These are phyloP conservation scores for Phengaris alcon DNA, from an alignment of 2,888 invertebrate genomes.

Conservation along the genomic window DNA sequence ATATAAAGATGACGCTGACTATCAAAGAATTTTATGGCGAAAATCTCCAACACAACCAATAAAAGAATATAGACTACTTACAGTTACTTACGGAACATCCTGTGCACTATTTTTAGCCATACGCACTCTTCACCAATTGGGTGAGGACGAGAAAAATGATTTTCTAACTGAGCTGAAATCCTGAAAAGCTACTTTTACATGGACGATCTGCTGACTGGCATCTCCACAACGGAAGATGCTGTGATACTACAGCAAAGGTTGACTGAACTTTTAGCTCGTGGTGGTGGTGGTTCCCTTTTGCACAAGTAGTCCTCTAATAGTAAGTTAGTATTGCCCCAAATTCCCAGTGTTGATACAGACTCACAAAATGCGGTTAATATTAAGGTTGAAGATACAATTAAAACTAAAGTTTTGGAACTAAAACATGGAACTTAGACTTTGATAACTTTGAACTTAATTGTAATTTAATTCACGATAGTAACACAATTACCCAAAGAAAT, in stretches of 20 bases:
- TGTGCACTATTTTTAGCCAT: slow-evolving; percentile 33
- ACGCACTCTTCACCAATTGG: slow-evolving; percentile 26
- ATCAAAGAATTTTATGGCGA: slow-evolving; percentile 36
- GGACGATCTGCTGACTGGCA: slow-evolving; percentile 32
- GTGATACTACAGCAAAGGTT: slow-evolving; percentile 12
- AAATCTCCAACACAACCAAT: slow-evolving; percentile 28
- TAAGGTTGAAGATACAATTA: slow-evolving; percentile 1
- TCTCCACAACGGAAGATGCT: slow-evolving; percentile 19
- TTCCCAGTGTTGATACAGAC: slow-evolving; percentile 23
- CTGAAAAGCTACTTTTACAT: slow-evolving; percentile 31
- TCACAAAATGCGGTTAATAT: background rate
- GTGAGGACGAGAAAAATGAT: slow-evolving; percentile 32
- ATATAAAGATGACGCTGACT: slow-evolving; percentile 33
- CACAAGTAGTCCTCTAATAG: slow-evolving; percentile 29
- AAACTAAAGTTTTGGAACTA: slow-evolving; percentile 11
- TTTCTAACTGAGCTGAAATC: slow-evolving; percentile 31
- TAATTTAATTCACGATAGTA: slow-evolving; percentile 2
- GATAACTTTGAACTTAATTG: slow-evolving; percentile 29
- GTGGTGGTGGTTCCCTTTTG: slow-evolving; percentile 25
- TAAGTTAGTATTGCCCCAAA: slow-evolving; percentile 18
- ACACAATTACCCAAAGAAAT: slow-evolving; percentile 27
- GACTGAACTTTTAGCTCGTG: slow-evolving; percentile 15
- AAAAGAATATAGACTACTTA: slow-evolving; percentile 32
- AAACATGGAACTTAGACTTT: slow-evolving; percentile 15
- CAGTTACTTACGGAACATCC: slow-evolving; percentile 33